Evolutionary conservation across 2,113 vertebrate species (phyloP), one percentile per base, ranked within the genome.

Genomic region (Anarhynchus alexandrinus): DNA sequence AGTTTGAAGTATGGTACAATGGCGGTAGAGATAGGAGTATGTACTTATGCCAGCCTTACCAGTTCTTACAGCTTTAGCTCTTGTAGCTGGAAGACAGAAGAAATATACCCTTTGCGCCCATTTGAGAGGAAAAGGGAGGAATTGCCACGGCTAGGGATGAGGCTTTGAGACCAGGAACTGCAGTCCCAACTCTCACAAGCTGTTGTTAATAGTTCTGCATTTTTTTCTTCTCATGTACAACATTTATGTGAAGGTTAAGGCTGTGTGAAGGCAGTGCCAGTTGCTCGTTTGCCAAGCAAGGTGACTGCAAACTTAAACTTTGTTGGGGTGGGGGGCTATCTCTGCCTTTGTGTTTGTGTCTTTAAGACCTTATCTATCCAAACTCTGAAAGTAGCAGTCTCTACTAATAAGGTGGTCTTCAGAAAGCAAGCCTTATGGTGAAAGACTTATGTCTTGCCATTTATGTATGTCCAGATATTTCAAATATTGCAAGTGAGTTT

Each of bases 1-100:
- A 88, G 81, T 91, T 62, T 97, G 84, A 95, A 97, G 67, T 82
- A 55, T 32, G 88, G 42, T 49, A 79, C 86, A 47, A 38, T 52
- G 42, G 27, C 34, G 3, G n/a, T 36, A 62, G 38, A 85, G 29
- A 43, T 17, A 74, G 40, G 34, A 62, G 10, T 20, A 67, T 10
- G 9, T 72, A 20, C 78, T 88, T 83, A 54, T 40, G 14, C 69
- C 18, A 49, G 36, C 11, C 8, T 86, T 89, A 16, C 23, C 34
- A 54, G 27, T 43, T 70, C 51, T 47, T 59, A 59, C 12, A 79
- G 5, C 14, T 91, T 79, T 65, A 79, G 27, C 8, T 77, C 16
- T 71, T 34, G 21, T 55, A 25, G 21, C 34, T 57, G 43, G 11
- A 87, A 65, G 19, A 47, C 38, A 49, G 23, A 78, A 84, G 27